Evolutionary conservation across 2,888 invertebrate genomes (phyloP), one percentile per base, ranked within the genome.

Genomic region (Oasisia sp.): DNA sequence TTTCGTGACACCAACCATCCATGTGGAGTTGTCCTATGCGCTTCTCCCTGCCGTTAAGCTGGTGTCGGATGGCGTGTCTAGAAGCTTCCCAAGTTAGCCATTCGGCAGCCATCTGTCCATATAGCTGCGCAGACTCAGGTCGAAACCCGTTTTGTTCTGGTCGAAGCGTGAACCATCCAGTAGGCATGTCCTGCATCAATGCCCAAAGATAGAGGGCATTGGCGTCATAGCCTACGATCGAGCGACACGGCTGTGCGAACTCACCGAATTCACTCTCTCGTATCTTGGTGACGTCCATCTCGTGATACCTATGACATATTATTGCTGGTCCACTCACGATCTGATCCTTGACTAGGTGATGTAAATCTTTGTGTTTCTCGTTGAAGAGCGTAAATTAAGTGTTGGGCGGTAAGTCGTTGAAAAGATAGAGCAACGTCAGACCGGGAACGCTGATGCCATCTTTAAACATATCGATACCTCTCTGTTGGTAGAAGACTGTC

Each of bases 391-490:
- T 92, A 89, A 94, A 94, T 44, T 92, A 92, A 44, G 91, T 93
- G 9, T 91, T 38, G 45, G 92, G 90, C 7, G 91, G 91, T 12
- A 92, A 92, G 32, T 91, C 91, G 89, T 94, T 93, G 19, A 94
- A 92, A 32, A 94, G 91, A n/a, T 92, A 92, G 27, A 94, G 91
- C 14, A n/a, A 19, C 14, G 93, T 94, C 32, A 94, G 89, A 32
- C 94, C 93, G 9, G n/a, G 94, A 94, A 94, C 93, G 2, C 93
- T 93, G 38, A 94, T 93, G 11, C 93, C 92, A 19, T 91, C 92
- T 91, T 94, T 94, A 89, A 94, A 94, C 27, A 94, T 92, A 58
- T 94, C 94, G 19, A 94, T 92, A 1, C 92, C 92, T 90, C 93
- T 92, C 1, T 93, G 91, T 44, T 92, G 91, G 92, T 93, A 94